Base-by-base conservation (phyloP, 2,113 vertebrate species). In the Otocyon megalotis region DNA sequence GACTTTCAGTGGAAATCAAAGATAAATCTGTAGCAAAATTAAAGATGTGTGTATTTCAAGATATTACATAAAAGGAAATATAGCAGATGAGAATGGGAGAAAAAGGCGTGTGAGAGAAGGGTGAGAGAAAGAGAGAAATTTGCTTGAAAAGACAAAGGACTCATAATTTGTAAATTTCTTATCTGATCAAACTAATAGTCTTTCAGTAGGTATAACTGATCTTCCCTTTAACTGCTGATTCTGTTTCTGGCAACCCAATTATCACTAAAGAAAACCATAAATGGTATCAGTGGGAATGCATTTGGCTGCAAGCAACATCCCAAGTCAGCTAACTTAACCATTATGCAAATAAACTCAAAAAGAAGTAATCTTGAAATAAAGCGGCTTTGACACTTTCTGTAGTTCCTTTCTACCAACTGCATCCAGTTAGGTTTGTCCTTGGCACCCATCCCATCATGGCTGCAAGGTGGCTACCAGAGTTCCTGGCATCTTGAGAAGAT, bases 1-100 rank as follows among this genome's bases (percentile, higher is more conserved):
- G 26, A 20, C 19, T 92, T 92, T 71, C 32, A 81, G 15, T 62
- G 63, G 22, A 77, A 97, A n/a, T 63, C 19, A 96, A 93, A 90
- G 63, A 56, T 65, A 86, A 92, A 53, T 90, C 3, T 62, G 22
- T 94, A 50, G 86, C 81, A 67, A 37, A 71, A 50, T 28, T 82
- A 82, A 69, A 84, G 12, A 82, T 9, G 30, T 13, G 37, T 6
- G 48, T 43, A 89, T 63, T 93, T 74, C 30, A 88, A 95, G 56
- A 60, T 35, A 48, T 77, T 69, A 50, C 30, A 16, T 5, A 60
- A 26, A 43, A 17, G 37, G 72, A 93, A 86, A 80, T 22, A 80
- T 1, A 83, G 17, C 1, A 58, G 3, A 35, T 53, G 37, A 87
- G 14, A 97, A 93, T 8, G 82, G 4, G 16, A 90, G 14, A 93